These are phyloP conservation scores for Anastrepha obliqua DNA, from an alignment of 1,140 invertebrate species.

Conservation along the genomic window DNA sequence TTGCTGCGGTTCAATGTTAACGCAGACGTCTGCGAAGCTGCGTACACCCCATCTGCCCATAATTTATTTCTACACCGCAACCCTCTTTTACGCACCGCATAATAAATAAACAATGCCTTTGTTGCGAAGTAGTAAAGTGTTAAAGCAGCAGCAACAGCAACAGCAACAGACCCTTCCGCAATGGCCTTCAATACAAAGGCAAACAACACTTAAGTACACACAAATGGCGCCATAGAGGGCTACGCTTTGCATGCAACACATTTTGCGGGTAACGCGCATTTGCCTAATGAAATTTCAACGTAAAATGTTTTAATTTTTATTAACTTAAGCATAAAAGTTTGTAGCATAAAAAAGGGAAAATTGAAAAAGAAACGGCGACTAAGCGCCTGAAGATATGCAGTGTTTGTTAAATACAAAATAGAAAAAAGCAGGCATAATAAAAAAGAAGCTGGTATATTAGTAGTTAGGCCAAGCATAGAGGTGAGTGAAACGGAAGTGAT, in stretches of 20 bases:
- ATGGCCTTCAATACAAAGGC: neutral
- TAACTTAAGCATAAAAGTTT: constrained; percentile 46
- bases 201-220: constrained; percentile 34
- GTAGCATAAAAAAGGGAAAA: constrained; percentile 3
- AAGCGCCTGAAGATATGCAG: neutral
- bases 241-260: neutral
- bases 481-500: neutral
- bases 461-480: neutral
- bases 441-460: neutral
- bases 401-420: neutral
- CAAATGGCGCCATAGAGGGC: neutral
- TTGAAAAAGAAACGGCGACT: constrained; percentile 6
- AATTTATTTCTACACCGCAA: constrained; percentile 26
- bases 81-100: constrained; percentile 24
- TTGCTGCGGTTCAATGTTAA: neutral
- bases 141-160: neutral
- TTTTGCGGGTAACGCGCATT: constrained; percentile 45
- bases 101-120: constrained; percentile 49
- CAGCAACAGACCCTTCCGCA: constrained; percentile 3
- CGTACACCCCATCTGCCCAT: neutral
- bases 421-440: neutral
- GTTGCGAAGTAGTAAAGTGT: constrained; percentile 36
- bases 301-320: constrained; percentile 50
- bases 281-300: constrained; percentile 31
- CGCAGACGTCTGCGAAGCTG: neutral